These are phyloP conservation scores for Upupa epops DNA, from an alignment of 2,113 vertebrate genomes.

Conservation along the genomic window DNA sequence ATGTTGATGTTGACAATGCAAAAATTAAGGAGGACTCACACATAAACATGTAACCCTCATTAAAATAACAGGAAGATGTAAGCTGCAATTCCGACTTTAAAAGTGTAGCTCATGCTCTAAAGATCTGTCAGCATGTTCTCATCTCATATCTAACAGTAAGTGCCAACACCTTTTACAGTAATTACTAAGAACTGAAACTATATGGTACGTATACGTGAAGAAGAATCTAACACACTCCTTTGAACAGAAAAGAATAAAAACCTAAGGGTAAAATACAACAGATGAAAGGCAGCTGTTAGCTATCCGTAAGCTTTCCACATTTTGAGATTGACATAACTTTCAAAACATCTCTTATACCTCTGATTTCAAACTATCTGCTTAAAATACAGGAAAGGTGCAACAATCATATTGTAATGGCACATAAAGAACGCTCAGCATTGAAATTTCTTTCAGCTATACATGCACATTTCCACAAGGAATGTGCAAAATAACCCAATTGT, in stretches of 20 bases:
- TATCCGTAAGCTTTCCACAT: neutral
- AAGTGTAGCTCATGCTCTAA: neutral
- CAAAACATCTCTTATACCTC: neutral
- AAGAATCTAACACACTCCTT: neutral
- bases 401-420: neutral
- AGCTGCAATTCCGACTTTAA: neutral
- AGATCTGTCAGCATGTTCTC: neutral
- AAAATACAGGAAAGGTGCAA: neutral
- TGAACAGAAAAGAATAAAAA: conserved; percentile 2
- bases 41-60: neutral
- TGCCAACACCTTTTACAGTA: neutral
- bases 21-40: neutral
- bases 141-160: neutral
- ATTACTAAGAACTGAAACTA: neutral
- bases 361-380: neutral
- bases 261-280: neutral
- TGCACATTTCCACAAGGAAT: neutral
- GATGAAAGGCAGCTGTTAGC: neutral
- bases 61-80: neutral
- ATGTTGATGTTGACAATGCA: neutral
- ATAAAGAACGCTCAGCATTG: neutral
- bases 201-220: neutral
- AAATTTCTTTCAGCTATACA: neutral
- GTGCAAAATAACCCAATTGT: neutral
- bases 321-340: neutral